Conservation (phyloP, 2,113 vertebrate genomes). For the Labeo rohita region DNA sequence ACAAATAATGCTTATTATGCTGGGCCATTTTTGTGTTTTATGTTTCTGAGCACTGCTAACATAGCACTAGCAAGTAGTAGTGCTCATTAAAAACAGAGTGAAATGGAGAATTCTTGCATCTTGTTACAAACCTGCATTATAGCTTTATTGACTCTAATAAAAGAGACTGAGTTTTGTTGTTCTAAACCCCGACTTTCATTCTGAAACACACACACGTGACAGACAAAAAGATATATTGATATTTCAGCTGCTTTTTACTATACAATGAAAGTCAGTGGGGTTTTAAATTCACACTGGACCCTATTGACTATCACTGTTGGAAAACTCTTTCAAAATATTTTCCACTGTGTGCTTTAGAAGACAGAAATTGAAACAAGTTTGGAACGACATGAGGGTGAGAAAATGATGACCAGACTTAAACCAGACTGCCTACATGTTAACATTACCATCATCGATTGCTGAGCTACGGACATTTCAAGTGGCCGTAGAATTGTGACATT, state of each 20-base stretch:
- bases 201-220: not conserved
- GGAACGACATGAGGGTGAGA: too few relatives aligned
- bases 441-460: not conserved
- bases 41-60: not conserved
- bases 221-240: not conserved
- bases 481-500: not conserved
- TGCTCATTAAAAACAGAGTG: not conserved
- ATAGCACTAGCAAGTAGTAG: not conserved
- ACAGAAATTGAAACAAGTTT: too few relatives aligned
- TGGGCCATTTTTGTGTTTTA: not conserved
- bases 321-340: too few relatives aligned
- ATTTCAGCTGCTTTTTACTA: not conserved
- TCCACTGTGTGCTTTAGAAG: too few relatives aligned
- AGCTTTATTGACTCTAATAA: not conserved
- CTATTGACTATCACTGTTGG: not conserved
- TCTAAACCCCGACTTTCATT: too few relatives aligned
- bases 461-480: not conserved
- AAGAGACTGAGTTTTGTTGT: not conserved
- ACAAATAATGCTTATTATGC: not conserved
- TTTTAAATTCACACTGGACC: not conserved
- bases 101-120: not conserved
- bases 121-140: not conserved
- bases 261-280: not conserved
- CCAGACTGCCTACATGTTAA: not conserved
- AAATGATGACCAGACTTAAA: not conserved